Percentiles rank a stretch among this genome's conserved stretches.
phyloP scores from a whole-genome alignment of 2,113 vertebrate genomes.

The Leptocoma aspasia region DNA sequence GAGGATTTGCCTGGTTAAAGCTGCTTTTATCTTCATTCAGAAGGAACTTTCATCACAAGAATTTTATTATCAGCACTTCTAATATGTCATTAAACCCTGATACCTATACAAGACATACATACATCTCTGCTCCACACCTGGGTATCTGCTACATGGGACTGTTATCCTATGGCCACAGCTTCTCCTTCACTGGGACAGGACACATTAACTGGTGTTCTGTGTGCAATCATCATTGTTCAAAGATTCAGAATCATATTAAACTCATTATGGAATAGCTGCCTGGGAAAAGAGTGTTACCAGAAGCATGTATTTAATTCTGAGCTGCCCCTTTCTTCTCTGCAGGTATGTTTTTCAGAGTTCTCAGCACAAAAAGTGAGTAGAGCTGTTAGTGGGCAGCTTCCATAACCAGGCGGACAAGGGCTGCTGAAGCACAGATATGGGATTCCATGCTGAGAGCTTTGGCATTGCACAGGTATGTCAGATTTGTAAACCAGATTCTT shows the following conservation, averaged over 20 bases:
- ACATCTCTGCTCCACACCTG: not conserved
- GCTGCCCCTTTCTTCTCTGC: not conserved
- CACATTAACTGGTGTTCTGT: not conserved
- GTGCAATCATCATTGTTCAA: not conserved
- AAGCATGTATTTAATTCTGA: not conserved
- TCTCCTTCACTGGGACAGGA: not conserved
- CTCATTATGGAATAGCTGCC: not conserved
- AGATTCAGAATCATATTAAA: not conserved
- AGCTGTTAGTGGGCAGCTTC: not conserved
- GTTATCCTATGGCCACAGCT: not conserved
- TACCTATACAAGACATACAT: not conserved
- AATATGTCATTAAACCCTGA: not conserved
- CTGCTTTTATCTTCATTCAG: not conserved
- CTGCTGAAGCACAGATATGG: not conserved
- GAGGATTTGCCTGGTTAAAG: not conserved
- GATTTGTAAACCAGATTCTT: not conserved
- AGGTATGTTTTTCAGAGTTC: not conserved
- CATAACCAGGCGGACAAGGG: not conserved
- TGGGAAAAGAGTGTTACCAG: not conserved
- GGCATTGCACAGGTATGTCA: not conserved
- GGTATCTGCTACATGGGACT: not conserved
- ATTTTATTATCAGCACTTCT: not conserved
- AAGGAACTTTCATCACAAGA: not conserved
- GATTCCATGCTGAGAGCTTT: not conserved
- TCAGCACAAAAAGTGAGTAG: not conserved